Percentiles rank a stretch among this genome's conserved stretches.
Conservation (phyloP, 2,888 invertebrate species). For the Mylabris sibirica region DNA sequence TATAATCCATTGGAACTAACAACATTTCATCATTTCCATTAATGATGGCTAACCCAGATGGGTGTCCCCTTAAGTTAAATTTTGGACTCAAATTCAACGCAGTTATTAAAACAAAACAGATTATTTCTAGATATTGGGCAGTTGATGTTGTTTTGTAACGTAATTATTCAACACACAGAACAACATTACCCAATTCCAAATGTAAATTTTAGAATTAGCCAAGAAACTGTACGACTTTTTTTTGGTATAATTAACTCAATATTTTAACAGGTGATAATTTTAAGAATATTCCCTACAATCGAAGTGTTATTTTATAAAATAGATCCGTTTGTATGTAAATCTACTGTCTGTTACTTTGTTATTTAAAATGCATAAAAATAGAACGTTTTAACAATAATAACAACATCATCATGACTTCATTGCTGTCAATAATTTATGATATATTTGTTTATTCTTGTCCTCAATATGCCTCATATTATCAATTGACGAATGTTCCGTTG, state of each 20-base stretch:
- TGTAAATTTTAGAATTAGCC: neutral
- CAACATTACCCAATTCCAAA: too few species aligned
- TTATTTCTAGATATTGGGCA: neutral
- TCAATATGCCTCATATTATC: neutral
- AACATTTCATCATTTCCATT: neutral
- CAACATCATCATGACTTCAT: neutral
- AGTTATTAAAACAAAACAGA: neutral
- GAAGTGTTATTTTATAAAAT: too few species aligned
- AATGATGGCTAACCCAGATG: neutral
- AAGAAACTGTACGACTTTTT: too few species aligned
- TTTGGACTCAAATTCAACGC: neutral
- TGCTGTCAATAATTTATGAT: neutral
- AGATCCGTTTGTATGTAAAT: neutral
- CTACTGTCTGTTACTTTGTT: neutral
- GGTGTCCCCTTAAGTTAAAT: neutral
- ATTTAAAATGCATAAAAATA: neutral
- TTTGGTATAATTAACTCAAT: too few species aligned
- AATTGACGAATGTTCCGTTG: neutral
- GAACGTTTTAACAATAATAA: neutral
- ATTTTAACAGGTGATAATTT: too few species aligned
- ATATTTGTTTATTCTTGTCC: neutral
- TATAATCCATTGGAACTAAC: neutral
- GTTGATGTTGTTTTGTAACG: neutral
- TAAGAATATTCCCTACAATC: too few species aligned
- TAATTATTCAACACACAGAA: neutral